Conservation (phyloP, 2,797 vertebrate genomes). For the Lerista edwardsae region DNA sequence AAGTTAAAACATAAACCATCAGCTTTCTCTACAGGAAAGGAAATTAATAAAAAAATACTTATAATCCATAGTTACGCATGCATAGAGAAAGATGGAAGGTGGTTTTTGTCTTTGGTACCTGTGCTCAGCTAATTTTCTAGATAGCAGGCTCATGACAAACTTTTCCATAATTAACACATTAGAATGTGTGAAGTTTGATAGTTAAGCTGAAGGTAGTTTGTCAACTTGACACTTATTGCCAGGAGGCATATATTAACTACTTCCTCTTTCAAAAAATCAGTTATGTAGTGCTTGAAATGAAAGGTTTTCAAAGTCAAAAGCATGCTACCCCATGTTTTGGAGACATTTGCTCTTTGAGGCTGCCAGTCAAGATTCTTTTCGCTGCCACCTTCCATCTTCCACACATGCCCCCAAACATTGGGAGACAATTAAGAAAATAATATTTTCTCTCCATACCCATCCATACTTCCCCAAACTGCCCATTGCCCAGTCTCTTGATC, state of each 20-base stretch:
- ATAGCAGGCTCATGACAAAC: slow-evolving; percentile 45
- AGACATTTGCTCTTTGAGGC: slow-evolving; percentile 20
- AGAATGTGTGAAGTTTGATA: slow-evolving; percentile 40
- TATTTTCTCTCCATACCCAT: slow-evolving; percentile 90
- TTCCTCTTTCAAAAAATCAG: slow-evolving; percentile 53
- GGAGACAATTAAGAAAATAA: slow-evolving; percentile 65
- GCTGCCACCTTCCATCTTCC: slow-evolving; percentile 80
- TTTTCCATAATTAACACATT: slow-evolving; percentile 44
- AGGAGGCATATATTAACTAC: slow-evolving; percentile 30
- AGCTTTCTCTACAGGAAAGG: slow-evolving; percentile 91
- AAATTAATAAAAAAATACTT: slow-evolving; percentile 88
- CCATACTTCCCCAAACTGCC: slow-evolving; percentile 99
- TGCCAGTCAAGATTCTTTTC: slow-evolving; percentile 1
- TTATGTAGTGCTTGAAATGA: slow-evolving; percentile 54
- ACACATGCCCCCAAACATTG: slow-evolving; percentile 59
- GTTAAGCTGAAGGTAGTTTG: slow-evolving; percentile 46
- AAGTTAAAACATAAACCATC: slow-evolving; percentile 99
- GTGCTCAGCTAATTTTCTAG: slow-evolving; percentile 45
- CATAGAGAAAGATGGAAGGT: slow-evolving; percentile 85
- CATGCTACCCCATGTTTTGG: slow-evolving; percentile 6
- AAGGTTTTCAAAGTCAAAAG: slow-evolving; percentile 60
- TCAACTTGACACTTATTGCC: slow-evolving; percentile 53
- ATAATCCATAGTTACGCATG: slow-evolving; percentile 85
- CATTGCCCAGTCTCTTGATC: slow-evolving; percentile 97
- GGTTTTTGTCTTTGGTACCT: slow-evolving; percentile 51